These are phyloP conservation scores for Geothlypis trichas DNA, from an alignment of 2,113 vertebrate genomes.

Conservation along the genomic window DNA sequence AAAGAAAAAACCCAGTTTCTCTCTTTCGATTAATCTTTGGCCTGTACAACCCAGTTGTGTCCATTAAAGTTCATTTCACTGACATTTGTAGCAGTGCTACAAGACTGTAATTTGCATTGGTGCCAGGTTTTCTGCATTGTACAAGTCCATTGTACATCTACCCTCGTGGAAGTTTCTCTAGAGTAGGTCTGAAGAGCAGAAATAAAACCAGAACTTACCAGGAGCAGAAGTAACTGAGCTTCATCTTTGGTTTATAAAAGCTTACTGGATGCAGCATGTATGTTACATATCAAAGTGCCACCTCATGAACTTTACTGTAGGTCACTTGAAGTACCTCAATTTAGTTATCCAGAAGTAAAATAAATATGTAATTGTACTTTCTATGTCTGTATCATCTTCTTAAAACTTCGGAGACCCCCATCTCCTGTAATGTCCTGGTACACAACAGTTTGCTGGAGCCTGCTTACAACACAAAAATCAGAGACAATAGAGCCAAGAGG, in stretches of 20 bases:
- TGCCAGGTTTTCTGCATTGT: not conserved
- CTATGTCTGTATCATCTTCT: not conserved
- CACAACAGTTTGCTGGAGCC: not conserved
- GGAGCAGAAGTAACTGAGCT: not conserved
- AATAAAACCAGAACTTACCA: not conserved
- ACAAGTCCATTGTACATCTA: not conserved
- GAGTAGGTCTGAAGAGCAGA: not conserved
- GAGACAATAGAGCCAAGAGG: not conserved
- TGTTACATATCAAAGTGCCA: not conserved
- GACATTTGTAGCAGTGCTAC: not conserved
- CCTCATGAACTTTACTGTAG: not conserved
- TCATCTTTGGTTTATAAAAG: not conserved
- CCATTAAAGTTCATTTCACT: not conserved
- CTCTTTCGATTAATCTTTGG: not conserved
- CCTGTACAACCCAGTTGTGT: not conserved
- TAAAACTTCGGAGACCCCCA: not conserved
- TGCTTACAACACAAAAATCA: not conserved
- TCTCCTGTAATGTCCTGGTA: not conserved
- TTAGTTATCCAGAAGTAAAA: not conserved
- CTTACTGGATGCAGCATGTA: not conserved
- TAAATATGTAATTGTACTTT: not conserved
- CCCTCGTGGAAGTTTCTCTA: not conserved
- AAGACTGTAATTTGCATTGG: not conserved
- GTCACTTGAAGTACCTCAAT: not conserved
- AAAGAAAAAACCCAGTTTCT: rapidly evolving